phyloP scores from a whole-genome alignment of 2,113 vertebrate species.

The Embiotoca jacksoni region DNA sequence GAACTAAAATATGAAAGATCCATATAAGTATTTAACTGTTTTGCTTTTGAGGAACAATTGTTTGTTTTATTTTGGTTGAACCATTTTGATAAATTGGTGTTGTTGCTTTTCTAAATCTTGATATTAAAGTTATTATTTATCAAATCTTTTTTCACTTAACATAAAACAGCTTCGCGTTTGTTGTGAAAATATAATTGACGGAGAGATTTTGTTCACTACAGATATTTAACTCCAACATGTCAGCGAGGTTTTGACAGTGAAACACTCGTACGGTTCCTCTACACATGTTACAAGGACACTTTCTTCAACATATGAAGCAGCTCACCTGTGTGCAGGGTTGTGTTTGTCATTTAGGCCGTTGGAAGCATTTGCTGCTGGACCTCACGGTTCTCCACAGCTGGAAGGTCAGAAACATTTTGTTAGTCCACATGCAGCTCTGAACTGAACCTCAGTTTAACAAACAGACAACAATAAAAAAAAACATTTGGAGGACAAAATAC shows the following conservation, averaged over 20 bases:
- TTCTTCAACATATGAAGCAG: neutral
- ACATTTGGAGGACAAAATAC: too few species aligned
- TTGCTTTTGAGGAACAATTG: neutral
- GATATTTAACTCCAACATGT: too few species aligned
- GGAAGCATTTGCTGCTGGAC: neutral
- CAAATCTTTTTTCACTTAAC: neutral
- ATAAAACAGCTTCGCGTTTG: neutral
- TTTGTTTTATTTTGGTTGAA: too few species aligned
- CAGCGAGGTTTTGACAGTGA: too few species aligned
- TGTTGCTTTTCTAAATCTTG: too few species aligned
- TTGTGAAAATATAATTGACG: too few species aligned
- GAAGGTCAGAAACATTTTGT: conserved; percentile 19
- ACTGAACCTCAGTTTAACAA: neutral
- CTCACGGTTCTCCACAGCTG: neutral
- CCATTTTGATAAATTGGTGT: too few species aligned
- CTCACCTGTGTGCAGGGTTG: neutral
- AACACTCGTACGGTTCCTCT: too few species aligned
- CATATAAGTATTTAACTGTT: neutral
- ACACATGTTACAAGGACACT: neutral
- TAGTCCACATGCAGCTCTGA: neutral
- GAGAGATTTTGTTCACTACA: too few species aligned
- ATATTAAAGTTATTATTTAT: too few species aligned
- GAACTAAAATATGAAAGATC: neutral
- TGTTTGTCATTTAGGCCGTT: neutral
- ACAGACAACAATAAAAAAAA: neutral